Base-by-base conservation (phyloP, 2,888 invertebrate genomes). In the Drosophila rellima region DNA sequence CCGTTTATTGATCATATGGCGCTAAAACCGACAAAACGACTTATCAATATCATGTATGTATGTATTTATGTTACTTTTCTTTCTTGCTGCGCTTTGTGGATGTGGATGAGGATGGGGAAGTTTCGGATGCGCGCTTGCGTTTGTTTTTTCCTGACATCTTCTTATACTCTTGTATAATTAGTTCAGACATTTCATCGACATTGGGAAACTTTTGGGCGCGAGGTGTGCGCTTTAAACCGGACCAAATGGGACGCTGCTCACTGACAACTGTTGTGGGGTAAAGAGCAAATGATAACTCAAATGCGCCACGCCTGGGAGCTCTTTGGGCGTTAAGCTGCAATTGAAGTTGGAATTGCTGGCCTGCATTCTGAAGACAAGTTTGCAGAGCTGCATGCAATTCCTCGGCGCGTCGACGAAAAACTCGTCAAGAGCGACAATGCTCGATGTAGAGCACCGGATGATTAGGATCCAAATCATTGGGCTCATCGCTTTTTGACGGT, bases 381-480 rank as follows among this genome's bases (percentile, higher is more conserved):
- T 72, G 56, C 42, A 92, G 67, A 20, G 86, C 82, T 11, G 76
- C 76, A 51, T 92, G 89, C 62, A 92, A 71, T 57, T 90, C 89
- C 60, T 87, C 78, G 50, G 92, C 92, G 62, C 92, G 92, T 42
- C 91, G 84, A 52, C 90, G 90, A 70, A 92, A 92, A 17, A 91
- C 91, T 47, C 83, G 88, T 91, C 92, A 92, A 68, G 91, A 91
- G n/a, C 91, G 90, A 42, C 92, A 92, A 66, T 92, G 92, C 60
- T 92, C 91, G 3, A 92, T 83, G 44, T 88, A 91, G 7, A 92
- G 82, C 35, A 91, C 90, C 2, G 92, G 90, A 10, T 59, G 63
- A 13, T 44, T 50, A 0, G 67, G 31, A 52, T 86, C 71, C 6
- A 90, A 17, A 4, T 57, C 29, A 0, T 18, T 40, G 13, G 20